A percentile compares a stretch with the other conserved stretches of the same genome.
These are phyloP conservation scores for Pteronotus mesoamericanus DNA, from an alignment of 2,797 vertebrate genomes.

Conservation along the genomic window DNA sequence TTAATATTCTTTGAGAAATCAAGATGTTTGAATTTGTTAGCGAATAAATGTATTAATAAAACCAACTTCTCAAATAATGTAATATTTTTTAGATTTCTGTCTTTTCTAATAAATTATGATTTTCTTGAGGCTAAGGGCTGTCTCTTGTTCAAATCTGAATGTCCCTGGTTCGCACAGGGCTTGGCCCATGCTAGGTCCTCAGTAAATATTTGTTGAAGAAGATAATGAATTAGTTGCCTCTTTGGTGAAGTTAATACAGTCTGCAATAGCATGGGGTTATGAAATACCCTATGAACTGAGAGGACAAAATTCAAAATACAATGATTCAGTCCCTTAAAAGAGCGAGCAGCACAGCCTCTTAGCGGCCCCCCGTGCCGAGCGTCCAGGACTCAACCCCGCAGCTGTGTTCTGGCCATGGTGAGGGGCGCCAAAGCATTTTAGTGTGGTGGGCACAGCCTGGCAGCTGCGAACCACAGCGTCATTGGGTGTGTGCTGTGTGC, in stretches of 20 bases:
- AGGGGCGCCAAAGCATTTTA: neutral
- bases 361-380: neutral
- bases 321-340: neutral
- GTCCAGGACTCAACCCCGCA: neutral
- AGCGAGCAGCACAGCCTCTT: neutral
- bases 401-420: neutral
- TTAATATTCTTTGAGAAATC: slow-evolving; percentile 1
- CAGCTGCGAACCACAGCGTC: neutral
- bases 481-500: neutral
- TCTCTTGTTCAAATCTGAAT: neutral
- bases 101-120: neutral
- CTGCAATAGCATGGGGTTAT: neutral
- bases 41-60: neutral
- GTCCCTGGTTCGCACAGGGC: neutral
- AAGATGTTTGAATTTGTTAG: neutral
- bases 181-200: neutral
- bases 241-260: neutral
- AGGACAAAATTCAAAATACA: neutral
- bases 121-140: neutral
- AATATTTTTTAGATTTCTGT: neutral
- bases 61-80: neutral
- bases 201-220: neutral
- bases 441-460: too few relatives aligned
- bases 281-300: neutral
- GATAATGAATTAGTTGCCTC: neutral